phyloP scores from a whole-genome alignment of 1,140 invertebrate genomes.

The Condylostylus longicornis region DNA sequence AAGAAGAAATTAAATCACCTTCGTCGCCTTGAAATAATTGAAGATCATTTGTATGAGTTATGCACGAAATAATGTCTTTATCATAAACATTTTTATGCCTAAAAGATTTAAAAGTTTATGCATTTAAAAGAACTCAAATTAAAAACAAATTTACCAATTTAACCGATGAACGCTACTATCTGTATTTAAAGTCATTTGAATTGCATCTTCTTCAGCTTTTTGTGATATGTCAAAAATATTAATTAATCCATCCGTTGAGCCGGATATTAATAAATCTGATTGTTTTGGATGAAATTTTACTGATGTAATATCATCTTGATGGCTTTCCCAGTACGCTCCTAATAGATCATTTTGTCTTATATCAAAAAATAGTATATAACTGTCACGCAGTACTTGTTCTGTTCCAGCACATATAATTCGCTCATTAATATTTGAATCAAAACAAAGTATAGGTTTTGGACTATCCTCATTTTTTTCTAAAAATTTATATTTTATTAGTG shows the following conservation, averaged over 20 bases:
- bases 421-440: slow-evolving; percentile 61
- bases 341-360: slow-evolving; percentile 47
- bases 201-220: slow-evolving; percentile 62
- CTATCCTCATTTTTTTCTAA: slow-evolving; percentile 34
- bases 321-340: slow-evolving; percentile 74
- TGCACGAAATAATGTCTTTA: slow-evolving; percentile 40
- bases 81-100: slow-evolving; percentile 31
- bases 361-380: slow-evolving; percentile 75
- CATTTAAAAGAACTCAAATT: neutral
- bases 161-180: slow-evolving; percentile 61
- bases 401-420: slow-evolving; percentile 62
- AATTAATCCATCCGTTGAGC: slow-evolving; percentile 70
- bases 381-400: slow-evolving; percentile 50
- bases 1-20: slow-evolving; percentile 39
- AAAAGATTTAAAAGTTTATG: slow-evolving; percentile 1
- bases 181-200: slow-evolving; percentile 65
- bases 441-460: slow-evolving; percentile 45
- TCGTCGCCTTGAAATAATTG: slow-evolving; percentile 54
- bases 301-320: slow-evolving; percentile 70
- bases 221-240: slow-evolving; percentile 71
- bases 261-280: slow-evolving; percentile 51
- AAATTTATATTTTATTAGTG: slow-evolving; percentile 13
- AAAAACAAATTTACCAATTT: slow-evolving; percentile 29
- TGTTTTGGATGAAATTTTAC: slow-evolving; percentile 63
- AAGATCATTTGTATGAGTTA: slow-evolving; percentile 54